Conservation (phyloP, 2,888 invertebrate species). For the Pomacea canaliculata region DNA sequence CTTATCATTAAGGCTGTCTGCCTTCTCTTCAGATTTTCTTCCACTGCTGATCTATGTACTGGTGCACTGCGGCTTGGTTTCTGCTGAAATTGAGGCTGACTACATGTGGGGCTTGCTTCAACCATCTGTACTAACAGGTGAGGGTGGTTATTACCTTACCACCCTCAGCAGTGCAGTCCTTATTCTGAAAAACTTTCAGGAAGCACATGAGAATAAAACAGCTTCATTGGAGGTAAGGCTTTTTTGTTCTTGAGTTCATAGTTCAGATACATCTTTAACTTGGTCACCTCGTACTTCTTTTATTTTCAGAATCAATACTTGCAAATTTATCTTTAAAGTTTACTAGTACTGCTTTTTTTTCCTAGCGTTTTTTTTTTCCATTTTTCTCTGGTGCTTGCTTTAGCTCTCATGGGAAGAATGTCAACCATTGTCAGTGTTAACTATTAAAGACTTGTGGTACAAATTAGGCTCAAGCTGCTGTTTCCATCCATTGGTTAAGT, state of each 20-base stretch:
- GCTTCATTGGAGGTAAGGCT: conserved; percentile 48
- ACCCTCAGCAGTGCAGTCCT: conserved; percentile 93
- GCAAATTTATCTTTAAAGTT: too few relatives aligned
- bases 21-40: conserved; percentile 80
- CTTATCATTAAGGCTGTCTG: background rate
- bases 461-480: too few relatives aligned
- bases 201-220: conserved; percentile 51
- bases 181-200: conserved; percentile 80
- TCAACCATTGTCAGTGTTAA: too few relatives aligned
- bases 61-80: conserved; percentile 88
- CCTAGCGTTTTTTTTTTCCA: too few relatives aligned
- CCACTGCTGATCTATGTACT: conserved; percentile 93
- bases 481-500: too few relatives aligned
- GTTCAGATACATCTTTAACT: too few relatives aligned
- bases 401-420: too few relatives aligned
- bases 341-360: too few relatives aligned
- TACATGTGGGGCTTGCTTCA: conserved; percentile 95
- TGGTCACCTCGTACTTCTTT: too few relatives aligned
- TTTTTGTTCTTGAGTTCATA: background rate
- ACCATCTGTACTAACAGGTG: conserved; percentile 89
- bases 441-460: too few relatives aligned
- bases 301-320: too few relatives aligned
- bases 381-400: too few relatives aligned
- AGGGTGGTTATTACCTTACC: conserved; percentile 94
- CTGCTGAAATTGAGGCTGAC: conserved; percentile 94